Conservation (phyloP, 2,888 invertebrate genomes). For the Coelinius sp. region DNA sequence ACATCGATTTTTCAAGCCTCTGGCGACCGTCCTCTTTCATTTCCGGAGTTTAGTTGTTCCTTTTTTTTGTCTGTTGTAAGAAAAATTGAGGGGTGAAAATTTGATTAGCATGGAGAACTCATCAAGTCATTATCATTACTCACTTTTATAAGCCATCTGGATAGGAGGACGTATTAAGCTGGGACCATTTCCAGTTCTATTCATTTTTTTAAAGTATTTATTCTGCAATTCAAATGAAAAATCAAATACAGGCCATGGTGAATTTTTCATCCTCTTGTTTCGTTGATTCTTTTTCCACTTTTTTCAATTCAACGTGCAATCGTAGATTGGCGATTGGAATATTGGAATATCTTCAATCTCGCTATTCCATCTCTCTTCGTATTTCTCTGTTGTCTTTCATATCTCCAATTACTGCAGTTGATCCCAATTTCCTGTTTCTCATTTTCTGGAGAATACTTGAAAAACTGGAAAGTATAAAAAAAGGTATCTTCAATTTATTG, state of each 20-base stretch:
- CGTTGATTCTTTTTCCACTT: not conserved
- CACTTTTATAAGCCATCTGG: slow-evolving; percentile 6
- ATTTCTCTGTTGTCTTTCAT: slow-evolving; percentile 11
- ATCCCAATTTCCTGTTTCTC: slow-evolving; percentile 22
- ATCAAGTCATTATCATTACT: not conserved
- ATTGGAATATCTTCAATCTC: slow-evolving; percentile 31
- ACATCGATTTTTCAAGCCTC: slow-evolving; percentile 7
- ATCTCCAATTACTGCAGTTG: slow-evolving; percentile 12
- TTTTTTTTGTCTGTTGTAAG: slow-evolving; percentile 4
- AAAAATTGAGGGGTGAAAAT: slow-evolving; percentile 29
- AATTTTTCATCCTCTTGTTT: not conserved
- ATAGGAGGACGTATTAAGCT: not conserved
- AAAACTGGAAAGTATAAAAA: not conserved
- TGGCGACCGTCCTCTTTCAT: not conserved
- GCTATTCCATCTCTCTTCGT: not conserved
- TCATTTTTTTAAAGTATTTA: not conserved
- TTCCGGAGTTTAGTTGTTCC: slow-evolving; percentile 7
- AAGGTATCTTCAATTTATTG: not conserved
- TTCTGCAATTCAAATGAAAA: slow-evolving; percentile 14
- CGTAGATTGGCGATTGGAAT: slow-evolving; percentile 3
- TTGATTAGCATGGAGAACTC: slow-evolving; percentile 34
- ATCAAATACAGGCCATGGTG: not conserved
- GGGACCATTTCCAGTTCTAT: slow-evolving; percentile 19
- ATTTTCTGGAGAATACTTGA: not conserved
- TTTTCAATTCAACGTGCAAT: not conserved